Conservation (phyloP, 2,888 invertebrate species). For the Melolontha melolontha region DNA sequence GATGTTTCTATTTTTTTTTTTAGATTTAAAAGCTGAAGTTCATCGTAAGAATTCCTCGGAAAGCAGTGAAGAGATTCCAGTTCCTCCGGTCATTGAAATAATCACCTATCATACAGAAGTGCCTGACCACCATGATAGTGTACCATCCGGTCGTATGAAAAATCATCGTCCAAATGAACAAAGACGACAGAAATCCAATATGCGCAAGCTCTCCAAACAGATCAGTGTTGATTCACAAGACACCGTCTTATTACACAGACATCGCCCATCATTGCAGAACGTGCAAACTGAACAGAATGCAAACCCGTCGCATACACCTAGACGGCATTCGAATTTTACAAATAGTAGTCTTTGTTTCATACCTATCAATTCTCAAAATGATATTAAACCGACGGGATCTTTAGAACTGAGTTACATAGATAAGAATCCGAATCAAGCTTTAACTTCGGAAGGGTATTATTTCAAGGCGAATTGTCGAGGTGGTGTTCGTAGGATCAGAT, state of each 20-base stretch:
- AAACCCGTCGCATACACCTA: slow-evolving; percentile 64
- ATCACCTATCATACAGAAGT: slow-evolving; percentile 52
- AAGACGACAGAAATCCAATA: slow-evolving; percentile 64
- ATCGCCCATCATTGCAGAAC: slow-evolving; percentile 62
- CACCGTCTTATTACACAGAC: slow-evolving; percentile 66
- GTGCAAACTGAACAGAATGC: slow-evolving; percentile 62
- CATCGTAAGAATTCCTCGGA: slow-evolving; percentile 92
- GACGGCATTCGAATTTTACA: slow-evolving; percentile 74
- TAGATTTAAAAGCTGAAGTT: slow-evolving; percentile 92
- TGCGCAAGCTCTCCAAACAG: slow-evolving; percentile 69
- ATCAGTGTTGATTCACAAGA: slow-evolving; percentile 70
- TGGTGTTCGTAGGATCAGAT: slow-evolving; percentile 77
- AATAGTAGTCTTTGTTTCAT: slow-evolving; percentile 70
- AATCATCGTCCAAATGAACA: slow-evolving; percentile 58
- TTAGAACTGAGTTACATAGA: slow-evolving; percentile 69
- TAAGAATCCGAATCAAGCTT: slow-evolving; percentile 63
- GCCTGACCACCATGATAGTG: slow-evolving; percentile 47
- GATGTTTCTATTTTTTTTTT: too few species aligned
- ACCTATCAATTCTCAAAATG: slow-evolving; percentile 65
- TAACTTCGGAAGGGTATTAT: slow-evolving; percentile 61
- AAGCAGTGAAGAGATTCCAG: slow-evolving; percentile 81
- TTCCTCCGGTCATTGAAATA: slow-evolving; percentile 67
- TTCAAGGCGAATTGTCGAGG: slow-evolving; percentile 59
- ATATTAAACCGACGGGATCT: slow-evolving; percentile 70
- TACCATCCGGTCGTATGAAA: slow-evolving; percentile 47